These are phyloP conservation scores for Zoanthus sociatus DNA, from an alignment of 92 coral and sea anemone genomes.

Conservation along the genomic window DNA sequence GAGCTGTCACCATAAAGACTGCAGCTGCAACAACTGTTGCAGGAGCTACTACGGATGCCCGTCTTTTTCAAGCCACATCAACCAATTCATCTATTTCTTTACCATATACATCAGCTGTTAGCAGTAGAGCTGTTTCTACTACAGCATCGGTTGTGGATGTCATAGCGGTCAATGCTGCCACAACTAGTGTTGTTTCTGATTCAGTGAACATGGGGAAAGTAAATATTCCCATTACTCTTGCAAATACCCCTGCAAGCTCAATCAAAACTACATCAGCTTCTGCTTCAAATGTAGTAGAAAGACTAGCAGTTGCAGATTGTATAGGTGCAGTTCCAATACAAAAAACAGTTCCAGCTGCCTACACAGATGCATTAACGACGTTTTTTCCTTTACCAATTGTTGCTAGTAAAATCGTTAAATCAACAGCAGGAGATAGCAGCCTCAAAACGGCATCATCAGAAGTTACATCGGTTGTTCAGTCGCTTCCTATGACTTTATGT, in stretches of 20 bases:
- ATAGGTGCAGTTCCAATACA: background rate
- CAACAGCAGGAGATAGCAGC: background rate
- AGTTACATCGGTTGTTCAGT: conserved; percentile 23
- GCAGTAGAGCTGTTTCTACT: background rate
- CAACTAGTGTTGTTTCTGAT: background rate
- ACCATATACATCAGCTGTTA: conserved; percentile 5
- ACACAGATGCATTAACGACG: conserved; percentile 8
- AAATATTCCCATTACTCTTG: background rate
- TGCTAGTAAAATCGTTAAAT: background rate
- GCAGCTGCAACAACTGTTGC: conserved; percentile 25
- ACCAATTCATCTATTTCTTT: background rate
- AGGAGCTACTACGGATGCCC: background rate
- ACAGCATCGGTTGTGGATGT: background rate
- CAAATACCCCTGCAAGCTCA: background rate
- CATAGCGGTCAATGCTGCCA: background rate
- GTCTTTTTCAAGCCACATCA: background rate
- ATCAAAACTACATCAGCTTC: conserved; percentile 1
- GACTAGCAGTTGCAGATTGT: background rate
- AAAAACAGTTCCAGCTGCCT: background rate
- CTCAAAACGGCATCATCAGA: background rate
- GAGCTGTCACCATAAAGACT: background rate
- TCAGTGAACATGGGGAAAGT: background rate
- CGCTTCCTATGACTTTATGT: conserved; percentile 1
- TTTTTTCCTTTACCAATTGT: background rate
- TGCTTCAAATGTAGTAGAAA: background rate